Percentiles rank a stretch among this genome's conserved stretches.
phyloP scores from a whole-genome alignment of 2,113 vertebrate genomes.

The Tylochromis polylepis region DNA sequence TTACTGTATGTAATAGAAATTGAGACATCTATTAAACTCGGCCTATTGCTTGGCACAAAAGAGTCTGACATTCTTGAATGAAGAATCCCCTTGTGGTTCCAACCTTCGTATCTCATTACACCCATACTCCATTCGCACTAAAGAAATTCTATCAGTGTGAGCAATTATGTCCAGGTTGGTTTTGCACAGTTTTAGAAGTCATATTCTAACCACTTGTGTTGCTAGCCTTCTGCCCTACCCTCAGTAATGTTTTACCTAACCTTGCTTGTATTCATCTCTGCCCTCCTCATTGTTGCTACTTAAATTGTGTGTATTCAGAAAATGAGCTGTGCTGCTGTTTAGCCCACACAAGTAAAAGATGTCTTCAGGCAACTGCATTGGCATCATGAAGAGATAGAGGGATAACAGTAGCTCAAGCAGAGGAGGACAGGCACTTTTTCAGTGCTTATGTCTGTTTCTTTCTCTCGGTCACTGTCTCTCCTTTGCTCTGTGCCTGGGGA shows the following conservation, averaged over 20 bases:
- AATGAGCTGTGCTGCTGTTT: constrained; percentile 12
- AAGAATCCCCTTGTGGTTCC: constrained; percentile 56
- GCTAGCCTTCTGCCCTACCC: not conserved
- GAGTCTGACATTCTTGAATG: constrained; percentile 62
- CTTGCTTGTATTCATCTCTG: constrained; percentile 15
- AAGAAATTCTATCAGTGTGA: constrained; percentile 58
- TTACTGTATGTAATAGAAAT: constrained; percentile 66
- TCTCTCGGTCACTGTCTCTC: constrained; percentile 1
- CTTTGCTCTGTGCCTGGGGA: not conserved
- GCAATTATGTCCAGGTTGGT: constrained; percentile 45
- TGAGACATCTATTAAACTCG: constrained; percentile 68
- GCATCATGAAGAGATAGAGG: constrained; percentile 20
- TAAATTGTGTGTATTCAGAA: constrained; percentile 5
- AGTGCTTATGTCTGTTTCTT: not conserved
- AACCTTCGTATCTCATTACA: constrained; percentile 66
- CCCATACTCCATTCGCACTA: constrained; percentile 41
- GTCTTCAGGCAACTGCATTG: constrained; percentile 18
- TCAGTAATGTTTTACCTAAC: constrained; percentile 20
- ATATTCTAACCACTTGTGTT: constrained; percentile 10
- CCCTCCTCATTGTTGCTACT: constrained; percentile 12
- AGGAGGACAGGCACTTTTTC: not conserved
- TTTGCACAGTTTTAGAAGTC: constrained; percentile 30
- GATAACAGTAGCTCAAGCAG: constrained; percentile 12
- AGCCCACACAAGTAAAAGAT: constrained; percentile 4
- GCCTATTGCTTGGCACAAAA: constrained; percentile 65